Evolutionary conservation across 1,140 invertebrate genomes (phyloP).

Genomic region (Trinorchestia longiramus): DNA sequence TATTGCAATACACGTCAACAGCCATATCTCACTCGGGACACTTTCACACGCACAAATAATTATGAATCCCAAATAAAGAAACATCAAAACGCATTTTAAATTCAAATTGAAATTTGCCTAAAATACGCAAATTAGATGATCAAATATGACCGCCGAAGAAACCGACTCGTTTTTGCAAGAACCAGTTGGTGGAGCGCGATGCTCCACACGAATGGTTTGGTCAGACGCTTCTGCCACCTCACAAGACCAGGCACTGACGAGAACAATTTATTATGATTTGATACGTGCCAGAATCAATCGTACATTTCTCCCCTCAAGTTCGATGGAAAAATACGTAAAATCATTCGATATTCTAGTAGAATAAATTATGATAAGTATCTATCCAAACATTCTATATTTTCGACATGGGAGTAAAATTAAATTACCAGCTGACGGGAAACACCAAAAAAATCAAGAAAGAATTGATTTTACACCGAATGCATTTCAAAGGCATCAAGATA

Average conservation of each 20-base stretch:
- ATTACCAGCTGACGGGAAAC: not conserved
- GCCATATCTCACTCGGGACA: not conserved
- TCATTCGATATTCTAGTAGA: not conserved
- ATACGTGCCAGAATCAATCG: not conserved
- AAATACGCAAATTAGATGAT: not conserved
- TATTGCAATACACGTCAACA: not conserved
- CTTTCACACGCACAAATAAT: not conserved
- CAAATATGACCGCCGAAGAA: not conserved
- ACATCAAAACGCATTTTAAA: not conserved
- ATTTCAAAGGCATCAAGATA: not conserved
- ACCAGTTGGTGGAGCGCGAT: not conserved
- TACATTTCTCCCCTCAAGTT: not conserved
- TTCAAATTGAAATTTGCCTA: conserved; percentile 2
- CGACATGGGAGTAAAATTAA: not conserved
- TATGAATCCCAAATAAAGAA: not conserved
- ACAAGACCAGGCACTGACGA: not conserved
- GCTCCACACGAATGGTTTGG: not conserved
- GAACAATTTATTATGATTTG: not conserved
- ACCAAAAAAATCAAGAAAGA: not conserved
- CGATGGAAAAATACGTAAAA: not conserved
- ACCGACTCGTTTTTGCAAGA: not conserved
- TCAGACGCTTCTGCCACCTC: not conserved
- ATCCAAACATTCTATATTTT: not conserved
- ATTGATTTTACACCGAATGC: not conserved
- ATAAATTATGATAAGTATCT: not conserved